phyloP scores from a whole-genome alignment of 2,888 invertebrate species.

The Mechanitis messenoides region DNA sequence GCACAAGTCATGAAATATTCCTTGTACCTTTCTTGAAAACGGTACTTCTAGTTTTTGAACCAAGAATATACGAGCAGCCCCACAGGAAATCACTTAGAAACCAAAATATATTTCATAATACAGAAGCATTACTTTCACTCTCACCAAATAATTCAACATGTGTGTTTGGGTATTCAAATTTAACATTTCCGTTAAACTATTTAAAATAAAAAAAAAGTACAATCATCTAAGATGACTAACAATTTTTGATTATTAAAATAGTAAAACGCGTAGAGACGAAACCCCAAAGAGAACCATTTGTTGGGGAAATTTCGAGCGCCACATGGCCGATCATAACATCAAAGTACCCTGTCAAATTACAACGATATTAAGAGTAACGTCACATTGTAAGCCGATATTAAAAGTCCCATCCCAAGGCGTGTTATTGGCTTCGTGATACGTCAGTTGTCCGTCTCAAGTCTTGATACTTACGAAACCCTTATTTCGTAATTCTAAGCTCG shows the following conservation, averaged over 20 bases:
- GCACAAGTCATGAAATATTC: too few relatives aligned
- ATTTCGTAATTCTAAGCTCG: constrained; percentile 11
- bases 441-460: constrained; percentile 23
- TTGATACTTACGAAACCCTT: constrained; percentile 17
- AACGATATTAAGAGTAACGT: constrained; percentile 22
- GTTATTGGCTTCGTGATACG: constrained; percentile 23
- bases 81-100: too few relatives aligned
- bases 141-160: too few relatives aligned
- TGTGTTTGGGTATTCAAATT: not conserved
- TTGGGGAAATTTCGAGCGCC: constrained; percentile 10
- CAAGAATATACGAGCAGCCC: too few relatives aligned
- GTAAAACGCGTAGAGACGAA: not conserved
- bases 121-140: too few relatives aligned
- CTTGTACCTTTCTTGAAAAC: too few relatives aligned
- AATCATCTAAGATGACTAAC: constrained; percentile 1
- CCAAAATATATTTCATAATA: too few relatives aligned
- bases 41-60: too few relatives aligned
- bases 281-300: not conserved
- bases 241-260: not conserved
- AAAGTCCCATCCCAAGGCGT: constrained; percentile 20
- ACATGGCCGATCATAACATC: constrained; percentile 19
- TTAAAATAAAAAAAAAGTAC: not conserved
- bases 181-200: not conserved
- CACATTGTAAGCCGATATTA: constrained; percentile 26
- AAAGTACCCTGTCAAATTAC: constrained; percentile 26